phyloP scores from a whole-genome alignment of 2,797 vertebrate species.

The Balearica regulorum region DNA sequence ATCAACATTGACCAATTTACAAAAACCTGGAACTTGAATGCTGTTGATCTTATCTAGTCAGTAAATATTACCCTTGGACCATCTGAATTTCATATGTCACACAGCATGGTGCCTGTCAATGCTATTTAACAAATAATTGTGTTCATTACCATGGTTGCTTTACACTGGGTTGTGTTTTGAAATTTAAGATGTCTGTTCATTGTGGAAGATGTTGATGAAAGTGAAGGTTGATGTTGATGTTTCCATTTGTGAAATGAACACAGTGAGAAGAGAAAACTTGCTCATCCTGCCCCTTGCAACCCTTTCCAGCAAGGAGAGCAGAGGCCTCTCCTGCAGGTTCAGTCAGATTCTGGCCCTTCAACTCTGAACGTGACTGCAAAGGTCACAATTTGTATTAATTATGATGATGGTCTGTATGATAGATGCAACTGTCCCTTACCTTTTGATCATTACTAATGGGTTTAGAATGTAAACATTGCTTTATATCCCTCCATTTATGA shows the following conservation, averaged over 20 bases:
- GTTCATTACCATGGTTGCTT: neutral
- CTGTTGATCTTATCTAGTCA: neutral
- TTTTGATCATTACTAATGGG: too few species aligned
- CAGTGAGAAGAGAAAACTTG: neutral
- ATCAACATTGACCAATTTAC: neutral
- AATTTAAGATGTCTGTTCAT: fast-evolving
- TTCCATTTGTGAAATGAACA: neutral
- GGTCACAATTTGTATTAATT: neutral
- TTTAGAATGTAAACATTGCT: neutral
- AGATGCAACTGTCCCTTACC: neutral
- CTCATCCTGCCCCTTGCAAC: neutral
- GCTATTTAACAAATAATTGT: neutral
- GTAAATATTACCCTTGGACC: neutral
- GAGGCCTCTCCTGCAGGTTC: too few species aligned
- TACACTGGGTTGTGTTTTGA: neutral
- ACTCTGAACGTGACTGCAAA: neutral
- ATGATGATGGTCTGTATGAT: neutral
- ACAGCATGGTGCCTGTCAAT: neutral
- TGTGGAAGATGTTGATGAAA: neutral
- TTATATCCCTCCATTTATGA: neutral
- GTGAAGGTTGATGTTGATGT: neutral
- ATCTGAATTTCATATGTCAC: neutral
- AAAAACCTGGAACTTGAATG: neutral
- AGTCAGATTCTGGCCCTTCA: neutral
- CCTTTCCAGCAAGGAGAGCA: neutral